Conservation (phyloP, 1,140 invertebrate genomes). For the Bombus consobrinus region DNA sequence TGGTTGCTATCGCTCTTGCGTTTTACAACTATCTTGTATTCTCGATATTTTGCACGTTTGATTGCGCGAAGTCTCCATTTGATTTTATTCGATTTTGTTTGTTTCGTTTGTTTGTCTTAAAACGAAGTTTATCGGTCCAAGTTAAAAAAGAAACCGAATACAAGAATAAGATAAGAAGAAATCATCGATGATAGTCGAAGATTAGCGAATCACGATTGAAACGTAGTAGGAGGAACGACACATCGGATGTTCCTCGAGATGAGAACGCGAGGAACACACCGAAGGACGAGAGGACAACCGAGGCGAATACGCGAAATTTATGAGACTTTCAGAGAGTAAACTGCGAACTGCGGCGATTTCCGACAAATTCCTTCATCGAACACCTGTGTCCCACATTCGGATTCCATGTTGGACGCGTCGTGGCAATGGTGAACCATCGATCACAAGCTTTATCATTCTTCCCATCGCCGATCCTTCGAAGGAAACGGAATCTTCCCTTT, state of each 20-base stretch:
- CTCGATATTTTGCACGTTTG: background rate
- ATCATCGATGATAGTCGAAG: background rate
- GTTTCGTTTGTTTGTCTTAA: background rate
- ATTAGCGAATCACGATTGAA: too few relatives aligned
- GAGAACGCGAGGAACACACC: background rate
- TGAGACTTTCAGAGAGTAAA: constrained; percentile 13
- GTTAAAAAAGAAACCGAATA: background rate
- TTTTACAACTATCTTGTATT: background rate
- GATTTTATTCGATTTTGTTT: too few relatives aligned
- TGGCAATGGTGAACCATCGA: constrained; percentile 18
- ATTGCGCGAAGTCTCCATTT: background rate
- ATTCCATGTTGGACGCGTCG: background rate
- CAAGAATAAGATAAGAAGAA: background rate
- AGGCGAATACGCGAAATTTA: constrained; percentile 20
- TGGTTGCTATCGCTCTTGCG: background rate
- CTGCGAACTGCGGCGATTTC: background rate
- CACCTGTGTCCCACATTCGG: background rate
- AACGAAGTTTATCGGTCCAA: too few relatives aligned
- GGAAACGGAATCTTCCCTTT: background rate
- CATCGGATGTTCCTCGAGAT: background rate
- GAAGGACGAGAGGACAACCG: background rate
- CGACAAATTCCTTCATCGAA: constrained; percentile 10
- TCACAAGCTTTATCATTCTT: background rate
- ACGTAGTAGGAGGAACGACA: too few relatives aligned
- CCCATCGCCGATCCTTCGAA: background rate